Conservation (phyloP, 2,888 invertebrate genomes). For the Diploptera punctata region DNA sequence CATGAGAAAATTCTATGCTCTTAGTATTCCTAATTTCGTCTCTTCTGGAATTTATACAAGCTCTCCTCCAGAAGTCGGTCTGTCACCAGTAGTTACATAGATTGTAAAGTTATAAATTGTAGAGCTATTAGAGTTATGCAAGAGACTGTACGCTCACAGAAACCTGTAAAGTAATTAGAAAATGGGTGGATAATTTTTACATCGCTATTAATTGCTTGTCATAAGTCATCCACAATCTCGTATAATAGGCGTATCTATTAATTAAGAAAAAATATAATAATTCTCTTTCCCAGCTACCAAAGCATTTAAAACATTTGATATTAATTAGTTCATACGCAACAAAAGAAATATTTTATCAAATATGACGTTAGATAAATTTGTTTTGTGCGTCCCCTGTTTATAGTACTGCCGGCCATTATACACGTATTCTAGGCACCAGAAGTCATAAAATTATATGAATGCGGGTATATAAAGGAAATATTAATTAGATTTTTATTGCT, state of each 20-base stretch:
- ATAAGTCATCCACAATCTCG: conserved; percentile 3
- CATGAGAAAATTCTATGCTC: too few relatives aligned
- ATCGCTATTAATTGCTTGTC: conserved; percentile 24
- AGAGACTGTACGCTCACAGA: background rate
- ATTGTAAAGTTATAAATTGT: too few relatives aligned
- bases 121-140: too few relatives aligned
- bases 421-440: background rate
- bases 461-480: conserved; percentile 5
- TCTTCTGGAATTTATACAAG: too few relatives aligned
- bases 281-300: background rate
- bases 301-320: background rate
- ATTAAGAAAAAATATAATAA: conserved; percentile 8
- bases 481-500: conserved; percentile 27
- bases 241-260: conserved; percentile 12
- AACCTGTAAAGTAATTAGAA: conserved; percentile 26
- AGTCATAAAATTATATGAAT: conserved; percentile 8
- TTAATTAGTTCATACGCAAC: conserved; percentile 18
- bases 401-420: background rate
- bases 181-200: conserved; percentile 25
- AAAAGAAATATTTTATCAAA: conserved; percentile 27
- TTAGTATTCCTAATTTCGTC: too few relatives aligned
- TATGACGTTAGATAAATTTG: conserved; percentile 25
- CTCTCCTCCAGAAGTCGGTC: too few relatives aligned
- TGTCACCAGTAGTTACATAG: too few relatives aligned
- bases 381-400: background rate